These are phyloP conservation scores for Furnarius figulus DNA, from an alignment of 2,113 vertebrate genomes.

Conservation along the genomic window DNA sequence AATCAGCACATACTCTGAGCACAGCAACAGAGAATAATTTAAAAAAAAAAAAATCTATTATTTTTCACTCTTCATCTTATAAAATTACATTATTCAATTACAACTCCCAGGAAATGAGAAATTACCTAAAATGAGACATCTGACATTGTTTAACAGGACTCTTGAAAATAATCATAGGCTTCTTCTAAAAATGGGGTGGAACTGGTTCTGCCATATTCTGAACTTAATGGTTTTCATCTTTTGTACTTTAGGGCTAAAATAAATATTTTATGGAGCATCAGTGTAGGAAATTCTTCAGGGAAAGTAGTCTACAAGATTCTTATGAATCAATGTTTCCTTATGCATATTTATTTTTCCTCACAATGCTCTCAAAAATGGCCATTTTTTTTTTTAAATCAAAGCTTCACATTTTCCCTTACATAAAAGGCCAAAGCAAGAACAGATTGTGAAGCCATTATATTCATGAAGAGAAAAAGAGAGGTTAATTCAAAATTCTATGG, in stretches of 20 bases:
- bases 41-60: neutral
- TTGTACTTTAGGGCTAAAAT: neutral
- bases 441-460: slow-evolving; percentile 52
- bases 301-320: neutral
- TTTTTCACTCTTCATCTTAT: neutral
- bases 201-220: neutral
- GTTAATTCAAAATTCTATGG: slow-evolving; percentile 75
- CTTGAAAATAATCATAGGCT: neutral
- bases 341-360: slow-evolving; percentile 23
- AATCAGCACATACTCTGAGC: neutral
- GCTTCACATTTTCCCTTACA: slow-evolving; percentile 2
- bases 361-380: neutral
- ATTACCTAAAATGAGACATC: neutral
- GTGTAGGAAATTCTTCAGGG: neutral
- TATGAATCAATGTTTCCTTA: slow-evolving; percentile 31
- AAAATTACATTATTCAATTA: neutral
- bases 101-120: neutral
- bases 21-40: neutral
- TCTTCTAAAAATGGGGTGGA: neutral
- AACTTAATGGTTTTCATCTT: slow-evolving; percentile 33
- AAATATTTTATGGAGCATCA: slow-evolving; percentile 14
- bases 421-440: slow-evolving; percentile 41
- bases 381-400: neutral
- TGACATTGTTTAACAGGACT: neutral
- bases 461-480: slow-evolving; percentile 64